A percentile compares a stretch with the other conserved stretches of the same genome.
These are phyloP conservation scores for Gasterosteus aculeatus DNA, from an alignment of 2,113 vertebrate species.

Conservation along the genomic window DNA sequence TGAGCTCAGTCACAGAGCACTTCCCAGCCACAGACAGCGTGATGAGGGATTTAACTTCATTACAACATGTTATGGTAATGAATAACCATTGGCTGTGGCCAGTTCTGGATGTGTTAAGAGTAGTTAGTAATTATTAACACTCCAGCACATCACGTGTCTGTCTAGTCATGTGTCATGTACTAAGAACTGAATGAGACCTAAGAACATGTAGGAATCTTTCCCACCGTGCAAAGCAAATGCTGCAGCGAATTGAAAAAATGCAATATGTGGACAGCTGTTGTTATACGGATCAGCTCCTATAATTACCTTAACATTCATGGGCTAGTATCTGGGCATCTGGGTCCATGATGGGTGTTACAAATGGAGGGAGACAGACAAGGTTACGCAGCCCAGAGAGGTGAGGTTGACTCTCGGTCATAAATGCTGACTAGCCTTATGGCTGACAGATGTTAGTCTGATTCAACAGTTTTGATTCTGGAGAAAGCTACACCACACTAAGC, in stretches of 20 bases:
- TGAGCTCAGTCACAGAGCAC: constrained; percentile 66
- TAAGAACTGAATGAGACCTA: constrained; percentile 20
- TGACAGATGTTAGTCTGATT: constrained; percentile 75
- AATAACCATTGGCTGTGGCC: constrained; percentile 66
- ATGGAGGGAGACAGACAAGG: constrained; percentile 38
- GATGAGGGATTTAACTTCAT: constrained; percentile 76
- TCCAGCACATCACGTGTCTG: constrained; percentile 44
- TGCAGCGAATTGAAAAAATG: constrained; percentile 71
- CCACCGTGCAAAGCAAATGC: constrained; percentile 41
- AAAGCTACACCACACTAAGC: constrained; percentile 57
- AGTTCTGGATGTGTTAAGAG: constrained; percentile 65
- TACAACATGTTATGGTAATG: constrained; percentile 77
- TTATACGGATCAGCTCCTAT: constrained; percentile 25
- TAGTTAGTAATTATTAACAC: constrained; percentile 55
- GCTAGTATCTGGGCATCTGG: constrained; percentile 58
- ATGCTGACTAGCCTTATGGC: constrained; percentile 68
- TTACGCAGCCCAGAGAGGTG: constrained; percentile 51
- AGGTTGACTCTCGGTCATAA: constrained; percentile 72
- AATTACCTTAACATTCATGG: constrained; percentile 51
- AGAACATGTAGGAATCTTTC: constrained; percentile 16
- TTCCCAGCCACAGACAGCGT: constrained; percentile 74
- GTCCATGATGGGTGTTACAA: constrained; percentile 50
- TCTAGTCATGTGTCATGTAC: background rate
- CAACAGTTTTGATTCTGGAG: constrained; percentile 63
- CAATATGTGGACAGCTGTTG: constrained; percentile 48